Evolutionary conservation across 2,113 vertebrate species (phyloP).

Genomic region (Monopterus albus): DNA sequence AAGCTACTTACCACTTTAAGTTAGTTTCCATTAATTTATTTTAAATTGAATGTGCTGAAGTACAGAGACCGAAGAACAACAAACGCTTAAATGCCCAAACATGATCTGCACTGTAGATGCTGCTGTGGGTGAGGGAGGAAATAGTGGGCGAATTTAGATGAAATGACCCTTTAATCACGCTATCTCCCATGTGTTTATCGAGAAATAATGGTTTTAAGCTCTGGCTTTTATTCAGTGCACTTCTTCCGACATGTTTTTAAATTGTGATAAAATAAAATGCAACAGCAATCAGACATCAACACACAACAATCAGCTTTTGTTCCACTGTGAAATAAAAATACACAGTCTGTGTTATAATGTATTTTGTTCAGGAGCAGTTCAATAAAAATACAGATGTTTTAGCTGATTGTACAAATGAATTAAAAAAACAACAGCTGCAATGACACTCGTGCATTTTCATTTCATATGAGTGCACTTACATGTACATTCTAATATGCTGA

Average conservation of each 20-base stretch:
- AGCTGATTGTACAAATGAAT: constrained; percentile 88
- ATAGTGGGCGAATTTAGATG: background rate
- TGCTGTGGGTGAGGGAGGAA: background rate
- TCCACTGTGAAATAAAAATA: constrained; percentile 46
- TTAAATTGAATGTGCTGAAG: no score
- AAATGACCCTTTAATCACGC: constrained; percentile 2
- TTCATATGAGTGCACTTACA: constrained; percentile 76
- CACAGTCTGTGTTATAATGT: constrained; percentile 53
- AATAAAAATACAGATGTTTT: constrained; percentile 73
- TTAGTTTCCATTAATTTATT: no score
- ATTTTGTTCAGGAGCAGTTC: constrained; percentile 67
- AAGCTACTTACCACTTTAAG: background rate
- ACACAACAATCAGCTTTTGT: constrained; percentile 11
- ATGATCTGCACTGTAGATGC: background rate
- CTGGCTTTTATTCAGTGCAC: background rate
- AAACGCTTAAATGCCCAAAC: no score
- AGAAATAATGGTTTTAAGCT: background rate
- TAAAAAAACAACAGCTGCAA: constrained; percentile 86
- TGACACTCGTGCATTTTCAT: constrained; percentile 72
- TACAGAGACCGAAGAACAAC: no score
- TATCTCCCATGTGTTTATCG: background rate
- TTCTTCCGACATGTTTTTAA: constrained; percentile 3
- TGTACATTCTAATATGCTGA: constrained; percentile 78
- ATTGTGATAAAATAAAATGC: constrained; percentile 9
- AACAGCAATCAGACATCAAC: constrained; percentile 11